Base-by-base conservation (phyloP, 2,888 invertebrate genomes). In the Alviniconcha strummeri region DNA sequence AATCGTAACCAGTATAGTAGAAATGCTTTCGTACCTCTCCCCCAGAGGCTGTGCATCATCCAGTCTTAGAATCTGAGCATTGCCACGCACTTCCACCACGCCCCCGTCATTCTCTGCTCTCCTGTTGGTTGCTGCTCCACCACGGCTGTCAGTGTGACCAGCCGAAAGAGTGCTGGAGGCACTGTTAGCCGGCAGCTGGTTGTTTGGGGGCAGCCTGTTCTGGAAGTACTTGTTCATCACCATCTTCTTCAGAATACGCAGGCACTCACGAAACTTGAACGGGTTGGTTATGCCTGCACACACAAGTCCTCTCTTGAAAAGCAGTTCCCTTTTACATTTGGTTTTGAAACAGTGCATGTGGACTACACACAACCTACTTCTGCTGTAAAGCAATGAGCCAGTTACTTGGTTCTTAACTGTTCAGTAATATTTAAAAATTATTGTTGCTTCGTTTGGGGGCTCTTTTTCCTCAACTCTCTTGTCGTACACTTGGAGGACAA, bases 231-330 rank as follows among this genome's bases (percentile, higher is more conserved):
- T 87, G 56, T 86, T 89, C 19, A 87, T 82, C 52, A 91, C 84
- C 84, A 90, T 88, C 80, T 85, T 85, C 84, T 91, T 92, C 69
- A 92, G 85, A 54, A 92, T 88, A 15, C 88, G 88, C 83, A 92
- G 85, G 85, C 92, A 92, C 86, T 92, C 92, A 72, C 92, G 86
- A 84, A 92, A 92, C 77, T 90, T 91, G 85, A 88, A 89, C 6
- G 91, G 91, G 80, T 88, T 89, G 19, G 90, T 91, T n/a, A 92
- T 91, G 77, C 91, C 92, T 92, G 85, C 52, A 60, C 60, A 60
- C 60, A 60, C 60, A 60, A 80, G 36, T 36, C 36, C 36, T 36
- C 36, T 17, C 36, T 8, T 76, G 76, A 17, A 54, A 54, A 76
- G 17, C 54, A 76, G 36, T 76, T n/a, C 36, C 36, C 13, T 19